A percentile compares a stretch with the other conserved stretches of the same genome.
Evolutionary conservation across 2,113 vertebrate genomes (phyloP).

Genomic region (Deroptyus accipitrinus): DNA sequence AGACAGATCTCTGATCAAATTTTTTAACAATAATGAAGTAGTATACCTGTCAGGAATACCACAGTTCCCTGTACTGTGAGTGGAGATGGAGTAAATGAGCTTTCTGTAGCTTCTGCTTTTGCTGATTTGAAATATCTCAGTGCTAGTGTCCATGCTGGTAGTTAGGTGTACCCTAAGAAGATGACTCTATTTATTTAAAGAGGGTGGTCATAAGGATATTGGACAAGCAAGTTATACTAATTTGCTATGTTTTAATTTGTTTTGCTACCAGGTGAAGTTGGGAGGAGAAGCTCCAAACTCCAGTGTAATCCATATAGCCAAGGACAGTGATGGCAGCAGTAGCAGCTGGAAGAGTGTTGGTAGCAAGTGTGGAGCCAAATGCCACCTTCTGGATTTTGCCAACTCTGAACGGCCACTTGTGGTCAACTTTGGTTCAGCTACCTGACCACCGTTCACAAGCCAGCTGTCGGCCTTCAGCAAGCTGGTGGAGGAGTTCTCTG

Average conservation of each 20-base stretch:
- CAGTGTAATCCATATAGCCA: conserved; percentile 86
- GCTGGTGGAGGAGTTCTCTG: conserved; percentile 93
- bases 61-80: background rate
- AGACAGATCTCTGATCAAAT: background rate
- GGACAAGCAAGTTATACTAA: conserved; percentile 6
- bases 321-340: conserved; percentile 27
- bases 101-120: background rate
- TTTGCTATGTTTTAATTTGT: conserved; percentile 1
- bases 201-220: background rate
- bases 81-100: background rate
- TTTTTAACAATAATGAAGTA: background rate
- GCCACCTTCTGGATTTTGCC: conserved; percentile 92
- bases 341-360: conserved; percentile 46
- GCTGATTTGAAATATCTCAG: background rate
- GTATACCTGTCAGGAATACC: background rate
- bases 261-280: conserved; percentile 83
- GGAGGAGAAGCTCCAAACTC: conserved; percentile 94
- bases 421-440: conserved; percentile 97
- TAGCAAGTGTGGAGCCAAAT: conserved; percentile 70
- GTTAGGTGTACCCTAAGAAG: background rate
- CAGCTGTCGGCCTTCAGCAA: conserved; percentile 92
- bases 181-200: background rate
- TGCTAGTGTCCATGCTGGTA: background rate
- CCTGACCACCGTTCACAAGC: conserved; percentile 95
- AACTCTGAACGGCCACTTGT: conserved; percentile 88